These are phyloP conservation scores for Actinemys pallida DNA, from an alignment of 2,113 vertebrate genomes.

Conservation along the genomic window DNA sequence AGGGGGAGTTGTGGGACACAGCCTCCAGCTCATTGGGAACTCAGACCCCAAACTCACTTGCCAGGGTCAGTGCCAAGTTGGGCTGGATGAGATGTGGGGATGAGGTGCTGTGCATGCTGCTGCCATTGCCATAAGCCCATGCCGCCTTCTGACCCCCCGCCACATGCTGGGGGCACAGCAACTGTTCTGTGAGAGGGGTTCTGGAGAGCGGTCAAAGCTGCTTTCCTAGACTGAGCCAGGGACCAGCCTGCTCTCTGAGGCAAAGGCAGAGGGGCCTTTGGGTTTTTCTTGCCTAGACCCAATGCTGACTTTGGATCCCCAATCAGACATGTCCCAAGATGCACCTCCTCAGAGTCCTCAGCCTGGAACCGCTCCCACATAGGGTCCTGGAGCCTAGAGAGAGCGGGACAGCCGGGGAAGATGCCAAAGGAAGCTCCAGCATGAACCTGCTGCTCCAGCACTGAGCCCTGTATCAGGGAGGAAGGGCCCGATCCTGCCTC, in stretches of 20 bases:
- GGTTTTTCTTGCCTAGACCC: neutral
- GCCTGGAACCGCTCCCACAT: fast-evolving
- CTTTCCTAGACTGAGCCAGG: neutral
- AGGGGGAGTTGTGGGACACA: neutral
- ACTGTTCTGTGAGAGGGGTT: neutral
- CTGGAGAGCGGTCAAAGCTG: neutral
- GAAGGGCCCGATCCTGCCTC: neutral
- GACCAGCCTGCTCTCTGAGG: neutral
- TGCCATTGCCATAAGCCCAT: neutral
- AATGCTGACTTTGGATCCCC: neutral
- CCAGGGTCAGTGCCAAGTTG: neutral
- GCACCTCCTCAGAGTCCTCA: neutral
- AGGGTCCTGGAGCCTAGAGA: fast-evolving
- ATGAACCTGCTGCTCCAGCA: fast-evolving
- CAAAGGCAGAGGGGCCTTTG: neutral
- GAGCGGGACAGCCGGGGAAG: fast-evolving
- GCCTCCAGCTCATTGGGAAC: neutral
- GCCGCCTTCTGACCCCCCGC: neutral
- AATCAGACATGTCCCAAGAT: neutral
- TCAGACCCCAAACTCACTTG: no score
- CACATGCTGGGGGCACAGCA: neutral
- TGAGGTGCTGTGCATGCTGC: neutral
- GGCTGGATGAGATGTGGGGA: neutral
- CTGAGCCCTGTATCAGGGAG: neutral
- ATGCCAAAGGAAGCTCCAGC: neutral